Evolutionary conservation across 1,140 invertebrate species (phyloP).

Genomic region (Drosophila eugracilis): DNA sequence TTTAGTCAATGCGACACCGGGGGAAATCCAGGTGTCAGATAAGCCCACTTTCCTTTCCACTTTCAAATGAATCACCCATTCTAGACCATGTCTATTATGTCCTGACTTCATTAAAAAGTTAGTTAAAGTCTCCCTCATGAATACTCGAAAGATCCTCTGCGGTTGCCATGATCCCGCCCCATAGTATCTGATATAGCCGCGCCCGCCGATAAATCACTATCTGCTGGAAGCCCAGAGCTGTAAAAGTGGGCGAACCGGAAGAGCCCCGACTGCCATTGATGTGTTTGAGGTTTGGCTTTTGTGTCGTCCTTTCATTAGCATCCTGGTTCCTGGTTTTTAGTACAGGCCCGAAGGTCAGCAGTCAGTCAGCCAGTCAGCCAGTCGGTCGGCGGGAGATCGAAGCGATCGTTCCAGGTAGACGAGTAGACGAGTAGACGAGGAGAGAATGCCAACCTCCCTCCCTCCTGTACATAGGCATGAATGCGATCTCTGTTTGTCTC

Average conservation of each 20-base stretch:
- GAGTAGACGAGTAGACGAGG: constrained; percentile 41
- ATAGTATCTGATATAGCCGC: constrained; percentile 7
- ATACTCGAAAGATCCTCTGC: background rate
- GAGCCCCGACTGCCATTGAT: constrained; percentile 31
- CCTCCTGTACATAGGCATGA: background rate
- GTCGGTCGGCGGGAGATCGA: constrained; percentile 23
- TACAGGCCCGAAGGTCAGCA: constrained; percentile 62
- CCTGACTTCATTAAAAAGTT: no score
- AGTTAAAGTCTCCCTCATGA: background rate
- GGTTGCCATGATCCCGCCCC: constrained; percentile 40
- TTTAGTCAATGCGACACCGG: constrained; percentile 52
- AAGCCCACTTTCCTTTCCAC: background rate
- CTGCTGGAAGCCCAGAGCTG: constrained; percentile 3
- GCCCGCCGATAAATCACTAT: constrained; percentile 53
- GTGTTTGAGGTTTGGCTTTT: constrained; percentile 74
- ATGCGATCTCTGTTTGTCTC: constrained; percentile 30
- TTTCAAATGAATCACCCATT: no score
- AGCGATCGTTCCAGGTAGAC: constrained; percentile 49
- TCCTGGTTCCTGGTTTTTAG: constrained; percentile 25
- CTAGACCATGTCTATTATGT: no score
- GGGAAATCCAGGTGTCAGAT: background rate
- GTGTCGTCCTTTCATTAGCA: constrained; percentile 64
- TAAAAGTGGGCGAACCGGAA: constrained; percentile 52
- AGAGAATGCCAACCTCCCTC: constrained; percentile 32
- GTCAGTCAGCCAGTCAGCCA: constrained; percentile 57